phyloP scores from a whole-genome alignment of 2,888 invertebrate species.

The Notodromas monacha region DNA sequence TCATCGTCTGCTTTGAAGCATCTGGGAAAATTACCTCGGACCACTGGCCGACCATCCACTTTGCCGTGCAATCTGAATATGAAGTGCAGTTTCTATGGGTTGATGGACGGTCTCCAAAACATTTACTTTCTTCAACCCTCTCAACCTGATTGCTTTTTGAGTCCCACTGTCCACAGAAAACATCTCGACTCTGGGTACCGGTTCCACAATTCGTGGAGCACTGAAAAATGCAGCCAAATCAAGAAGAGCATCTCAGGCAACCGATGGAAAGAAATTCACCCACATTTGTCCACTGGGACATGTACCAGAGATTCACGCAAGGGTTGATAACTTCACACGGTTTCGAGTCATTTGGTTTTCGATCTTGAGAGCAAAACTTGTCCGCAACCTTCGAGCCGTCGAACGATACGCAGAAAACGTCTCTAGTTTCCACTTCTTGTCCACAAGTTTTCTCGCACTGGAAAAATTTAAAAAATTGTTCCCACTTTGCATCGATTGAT shows the following conservation, averaged over 20 bases:
- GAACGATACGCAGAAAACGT: constrained; percentile 35
- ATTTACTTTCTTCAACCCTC: too few relatives aligned
- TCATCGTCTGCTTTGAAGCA: too few relatives aligned
- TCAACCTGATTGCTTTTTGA: too few relatives aligned
- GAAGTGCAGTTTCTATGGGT: too few relatives aligned
- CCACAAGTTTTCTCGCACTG: constrained; percentile 47
- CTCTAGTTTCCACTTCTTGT: constrained; percentile 33
- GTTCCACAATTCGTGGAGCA: constrained; percentile 57
- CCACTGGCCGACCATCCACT: too few relatives aligned
- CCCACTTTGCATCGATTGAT: neutral
- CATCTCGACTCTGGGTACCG: constrained; percentile 48
- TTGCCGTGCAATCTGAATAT: too few relatives aligned
- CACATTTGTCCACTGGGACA: constrained; percentile 69
- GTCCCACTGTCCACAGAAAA: constrained; percentile 54
- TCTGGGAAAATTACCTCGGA: too few relatives aligned
- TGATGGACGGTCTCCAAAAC: too few relatives aligned
- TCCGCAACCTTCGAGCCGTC: constrained; percentile 31
- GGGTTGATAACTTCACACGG: constrained; percentile 27
- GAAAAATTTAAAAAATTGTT: constrained; percentile 5
- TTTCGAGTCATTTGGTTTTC: constrained; percentile 27
- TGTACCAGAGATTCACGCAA: constrained; percentile 55
- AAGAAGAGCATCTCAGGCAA: too few relatives aligned
- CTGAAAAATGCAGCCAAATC: too few relatives aligned
- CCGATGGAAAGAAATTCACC: too few relatives aligned
- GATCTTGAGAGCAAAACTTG: constrained; percentile 29